These are phyloP conservation scores for Apis dorsata DNA, from an alignment of 1,140 invertebrate species.

Conservation along the genomic window DNA sequence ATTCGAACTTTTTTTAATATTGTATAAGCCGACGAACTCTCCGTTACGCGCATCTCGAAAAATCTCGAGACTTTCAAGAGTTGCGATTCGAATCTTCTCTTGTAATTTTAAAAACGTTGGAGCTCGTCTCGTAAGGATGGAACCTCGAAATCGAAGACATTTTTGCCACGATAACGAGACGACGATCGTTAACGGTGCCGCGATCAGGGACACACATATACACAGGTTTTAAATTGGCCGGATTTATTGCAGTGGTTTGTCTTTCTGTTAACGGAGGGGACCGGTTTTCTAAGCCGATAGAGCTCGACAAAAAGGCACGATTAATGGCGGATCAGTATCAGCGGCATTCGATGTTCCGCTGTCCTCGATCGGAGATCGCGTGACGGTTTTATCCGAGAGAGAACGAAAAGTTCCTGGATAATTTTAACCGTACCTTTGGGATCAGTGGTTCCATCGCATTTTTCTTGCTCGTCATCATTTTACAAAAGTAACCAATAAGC, in stretches of 20 bases:
- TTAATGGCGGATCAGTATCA: constrained; percentile 12
- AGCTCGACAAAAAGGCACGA: constrained; percentile 9
- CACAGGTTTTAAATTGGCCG: background rate
- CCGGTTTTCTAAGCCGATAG: constrained; percentile 27
- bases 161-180: constrained; percentile 7
- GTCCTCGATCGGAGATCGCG: constrained; percentile 5
- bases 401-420: too few relatives aligned
- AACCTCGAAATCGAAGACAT: constrained; percentile 15
- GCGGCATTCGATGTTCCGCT: background rate
- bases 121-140: background rate
- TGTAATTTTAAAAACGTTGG: too few relatives aligned
- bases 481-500: too few relatives aligned
- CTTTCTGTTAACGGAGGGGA: constrained; percentile 10
- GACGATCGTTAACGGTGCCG: constrained; percentile 26
- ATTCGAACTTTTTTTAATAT: too few relatives aligned
- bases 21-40: too few relatives aligned
- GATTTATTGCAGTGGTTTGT: background rate
- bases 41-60: too few relatives aligned
- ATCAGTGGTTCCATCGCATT: too few relatives aligned
- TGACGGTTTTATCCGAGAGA: background rate
- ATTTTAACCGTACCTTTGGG: too few relatives aligned
- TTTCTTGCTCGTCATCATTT: too few relatives aligned
- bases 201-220: background rate
- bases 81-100: too few relatives aligned
- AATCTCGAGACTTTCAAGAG: too few relatives aligned